A percentile compares a stretch with the other conserved stretches of the same genome.
Conservation (phyloP, 2,888 invertebrate genomes). For the Saturnia pavonia region DNA sequence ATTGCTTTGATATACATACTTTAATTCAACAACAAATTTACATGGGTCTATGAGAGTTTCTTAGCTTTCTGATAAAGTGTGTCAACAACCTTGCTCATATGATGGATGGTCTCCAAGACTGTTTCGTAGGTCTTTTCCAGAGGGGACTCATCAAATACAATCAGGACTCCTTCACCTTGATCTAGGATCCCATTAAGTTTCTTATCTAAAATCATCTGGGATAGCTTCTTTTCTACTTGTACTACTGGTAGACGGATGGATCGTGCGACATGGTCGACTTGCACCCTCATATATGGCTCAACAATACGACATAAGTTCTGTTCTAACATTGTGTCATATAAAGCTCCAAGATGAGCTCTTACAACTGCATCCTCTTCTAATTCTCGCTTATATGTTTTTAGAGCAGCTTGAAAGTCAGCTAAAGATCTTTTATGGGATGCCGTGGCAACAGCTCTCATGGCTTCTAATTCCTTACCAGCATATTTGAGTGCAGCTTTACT, state of each 20-base stretch:
- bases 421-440: slow-evolving; percentile 98
- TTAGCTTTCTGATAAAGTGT: slow-evolving; percentile 99
- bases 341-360: slow-evolving; percentile 96
- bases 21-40: slow-evolving; percentile 77
- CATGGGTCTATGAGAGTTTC: slow-evolving; percentile 90
- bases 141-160: slow-evolving; percentile 97
- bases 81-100: slow-evolving; percentile 99
- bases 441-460: slow-evolving; percentile 98
- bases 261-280: slow-evolving; percentile 95
- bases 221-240: slow-evolving; percentile 98
- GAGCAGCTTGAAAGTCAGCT: slow-evolving; percentile 96
- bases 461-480: slow-evolving; percentile 96
- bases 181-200: slow-evolving; percentile 98
- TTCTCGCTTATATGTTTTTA: slow-evolving; percentile 93
- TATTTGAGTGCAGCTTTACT: slow-evolving; percentile 99
- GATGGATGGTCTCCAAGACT: slow-evolving; percentile 98
- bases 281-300: slow-evolving; percentile 98
- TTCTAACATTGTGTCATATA: slow-evolving; percentile 99
- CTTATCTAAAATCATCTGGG: slow-evolving; percentile 99
- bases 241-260: slow-evolving; percentile 93
- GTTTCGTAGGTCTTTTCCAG: slow-evolving; percentile 99
- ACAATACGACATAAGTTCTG: slow-evolving; percentile 99
- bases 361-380: slow-evolving; percentile 98
- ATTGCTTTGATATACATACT: slow-evolving; percentile 74
- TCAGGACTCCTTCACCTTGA: slow-evolving; percentile 98